phyloP scores from a whole-genome alignment of 1,140 invertebrate genomes.

The Apis florea region DNA sequence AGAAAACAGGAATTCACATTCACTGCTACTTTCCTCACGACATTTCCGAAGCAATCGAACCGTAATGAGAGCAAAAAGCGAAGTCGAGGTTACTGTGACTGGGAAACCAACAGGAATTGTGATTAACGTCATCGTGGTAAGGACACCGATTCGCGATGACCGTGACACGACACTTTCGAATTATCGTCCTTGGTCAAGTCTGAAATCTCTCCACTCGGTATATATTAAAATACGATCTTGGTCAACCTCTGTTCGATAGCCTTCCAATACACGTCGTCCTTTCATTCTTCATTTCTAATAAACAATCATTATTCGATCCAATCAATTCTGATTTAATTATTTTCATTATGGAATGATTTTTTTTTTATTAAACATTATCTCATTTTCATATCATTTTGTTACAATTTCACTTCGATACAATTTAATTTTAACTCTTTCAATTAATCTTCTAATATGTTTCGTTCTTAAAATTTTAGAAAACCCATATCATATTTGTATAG shows the following conservation, averaged over 20 bases:
- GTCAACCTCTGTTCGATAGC: background rate
- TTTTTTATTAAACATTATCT: too few species aligned
- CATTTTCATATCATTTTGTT: too few species aligned
- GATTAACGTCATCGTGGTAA: constrained; percentile 46
- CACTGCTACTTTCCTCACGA: background rate
- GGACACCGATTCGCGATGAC: constrained; percentile 38
- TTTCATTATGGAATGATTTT: too few species aligned
- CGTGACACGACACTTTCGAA: constrained; percentile 58
- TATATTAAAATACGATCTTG: background rate
- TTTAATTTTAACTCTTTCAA: too few species aligned
- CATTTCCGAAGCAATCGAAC: background rate
- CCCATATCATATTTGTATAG: too few species aligned
- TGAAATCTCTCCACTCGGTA: constrained; percentile 9
- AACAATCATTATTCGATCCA: background rate
- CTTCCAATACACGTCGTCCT: constrained; percentile 15
- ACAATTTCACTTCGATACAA: too few species aligned
- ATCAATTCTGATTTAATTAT: background rate
- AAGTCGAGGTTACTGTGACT: background rate
- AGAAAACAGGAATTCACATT: background rate
- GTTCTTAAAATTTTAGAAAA: too few species aligned
- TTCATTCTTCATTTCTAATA: constrained; percentile 20
- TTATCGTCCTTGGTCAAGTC: constrained; percentile 52
- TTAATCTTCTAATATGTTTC: too few species aligned
- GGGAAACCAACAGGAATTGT: constrained; percentile 9
- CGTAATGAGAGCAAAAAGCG: background rate